Conservation (phyloP, 2,888 invertebrate genomes). For the Neoascia interrupta region DNA sequence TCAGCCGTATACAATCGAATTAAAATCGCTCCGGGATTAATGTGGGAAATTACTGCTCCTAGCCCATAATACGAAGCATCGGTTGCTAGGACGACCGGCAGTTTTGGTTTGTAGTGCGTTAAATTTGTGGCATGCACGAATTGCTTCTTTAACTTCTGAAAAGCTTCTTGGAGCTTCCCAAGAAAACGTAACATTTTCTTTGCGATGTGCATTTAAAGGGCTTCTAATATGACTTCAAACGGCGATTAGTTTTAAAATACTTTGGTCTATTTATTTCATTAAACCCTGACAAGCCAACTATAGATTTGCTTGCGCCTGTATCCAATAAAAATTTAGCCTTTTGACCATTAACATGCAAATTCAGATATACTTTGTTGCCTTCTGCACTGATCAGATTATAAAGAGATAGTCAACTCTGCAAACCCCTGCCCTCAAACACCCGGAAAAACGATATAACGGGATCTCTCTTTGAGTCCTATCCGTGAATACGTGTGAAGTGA, state of each 20-base stretch:
- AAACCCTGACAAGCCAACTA: too few species aligned
- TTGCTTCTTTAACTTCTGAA: background rate
- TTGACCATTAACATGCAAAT: constrained; percentile 7
- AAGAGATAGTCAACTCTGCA: too few species aligned
- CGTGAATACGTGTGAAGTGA: too few species aligned
- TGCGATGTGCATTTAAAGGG: constrained; percentile 10
- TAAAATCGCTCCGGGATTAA: too few species aligned
- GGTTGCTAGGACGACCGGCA: constrained; percentile 46
- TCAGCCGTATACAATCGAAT: too few species aligned
- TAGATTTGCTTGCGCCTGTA: constrained; percentile 20
- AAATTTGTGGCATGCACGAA: background rate
- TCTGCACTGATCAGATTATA: too few species aligned
- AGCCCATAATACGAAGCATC: constrained; percentile 62
- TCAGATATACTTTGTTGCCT: constrained; percentile 10
- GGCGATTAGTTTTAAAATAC: too few species aligned
- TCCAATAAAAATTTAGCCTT: constrained; percentile 21
- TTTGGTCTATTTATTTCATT: too few species aligned
- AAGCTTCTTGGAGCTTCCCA: background rate
- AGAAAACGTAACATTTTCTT: background rate
- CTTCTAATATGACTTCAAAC: background rate
- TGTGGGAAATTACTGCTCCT: too few species aligned
- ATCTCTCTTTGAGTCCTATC: too few species aligned
- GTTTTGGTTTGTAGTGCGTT: constrained; percentile 16
- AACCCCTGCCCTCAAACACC: too few species aligned
- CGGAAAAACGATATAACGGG: too few species aligned